phyloP scores from a whole-genome alignment of 1,140 invertebrate species.

The Stegodyphus dumicola region DNA sequence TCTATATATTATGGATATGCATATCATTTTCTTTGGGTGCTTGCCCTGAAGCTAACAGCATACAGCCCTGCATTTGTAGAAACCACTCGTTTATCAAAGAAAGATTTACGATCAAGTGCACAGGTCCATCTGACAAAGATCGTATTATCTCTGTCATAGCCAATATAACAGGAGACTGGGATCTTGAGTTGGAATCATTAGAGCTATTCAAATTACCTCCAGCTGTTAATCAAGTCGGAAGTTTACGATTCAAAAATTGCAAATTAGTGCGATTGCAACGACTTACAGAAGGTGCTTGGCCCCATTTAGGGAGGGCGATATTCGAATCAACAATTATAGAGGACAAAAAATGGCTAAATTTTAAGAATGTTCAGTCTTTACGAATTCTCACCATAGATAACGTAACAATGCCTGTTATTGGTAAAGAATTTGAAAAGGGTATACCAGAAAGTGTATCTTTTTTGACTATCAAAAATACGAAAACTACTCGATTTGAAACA shows the following conservation, averaged over 20 bases:
- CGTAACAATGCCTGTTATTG: conserved; percentile 12
- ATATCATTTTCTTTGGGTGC: not conserved
- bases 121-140: too few species aligned
- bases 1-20: conserved; percentile 11
- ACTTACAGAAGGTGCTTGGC: not conserved
- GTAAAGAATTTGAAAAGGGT: not conserved
- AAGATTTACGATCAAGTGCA: too few species aligned
- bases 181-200: not conserved
- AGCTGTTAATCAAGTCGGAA: not conserved
- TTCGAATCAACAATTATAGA: conserved; percentile 26
- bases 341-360: conserved; percentile 6
- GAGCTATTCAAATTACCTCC: not conserved
- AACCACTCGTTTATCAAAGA: too few species aligned
- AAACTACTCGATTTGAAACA: conserved; percentile 13
- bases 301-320: conserved; percentile 22
- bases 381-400: conserved; percentile 12
- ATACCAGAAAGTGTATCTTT: conserved; percentile 13
- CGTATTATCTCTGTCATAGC: too few species aligned
- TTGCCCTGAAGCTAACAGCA: not conserved
- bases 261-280: conserved; percentile 3
- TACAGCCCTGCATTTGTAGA: conserved; percentile 6
- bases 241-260: not conserved
- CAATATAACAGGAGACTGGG: not conserved
- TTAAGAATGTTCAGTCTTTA: conserved; percentile 5
- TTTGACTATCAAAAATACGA: conserved; percentile 22